A percentile compares a stretch with the other conserved stretches of the same genome.
phyloP scores from a whole-genome alignment of 2,888 invertebrate genomes.

The Nipponacmea schrenckii region DNA sequence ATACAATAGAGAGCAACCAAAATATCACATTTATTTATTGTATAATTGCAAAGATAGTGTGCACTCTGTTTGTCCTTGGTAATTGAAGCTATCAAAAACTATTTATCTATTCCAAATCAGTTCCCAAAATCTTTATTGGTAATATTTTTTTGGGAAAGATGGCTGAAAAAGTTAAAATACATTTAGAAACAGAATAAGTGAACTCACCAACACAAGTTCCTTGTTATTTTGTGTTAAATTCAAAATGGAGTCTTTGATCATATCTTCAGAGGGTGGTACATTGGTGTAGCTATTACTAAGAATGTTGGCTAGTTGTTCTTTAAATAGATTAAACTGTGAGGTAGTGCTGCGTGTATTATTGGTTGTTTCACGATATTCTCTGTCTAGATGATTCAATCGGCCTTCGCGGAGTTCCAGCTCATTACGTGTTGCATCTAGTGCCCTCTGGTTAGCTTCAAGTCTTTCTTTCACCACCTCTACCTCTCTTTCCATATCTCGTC shows the following conservation, averaged over 20 bases:
- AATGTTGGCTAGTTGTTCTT: slow-evolving; percentile 58
- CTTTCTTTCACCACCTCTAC: slow-evolving; percentile 53
- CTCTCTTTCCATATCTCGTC: slow-evolving; percentile 57
- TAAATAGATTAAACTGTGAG: slow-evolving; percentile 51
- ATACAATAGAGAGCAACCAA: too few relatives aligned
- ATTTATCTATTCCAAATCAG: too few relatives aligned
- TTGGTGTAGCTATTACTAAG: slow-evolving; percentile 47
- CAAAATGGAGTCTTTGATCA: slow-evolving; percentile 54
- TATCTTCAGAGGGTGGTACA: slow-evolving; percentile 56
- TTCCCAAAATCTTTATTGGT: too few relatives aligned
- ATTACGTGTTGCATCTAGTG: slow-evolving; percentile 48
- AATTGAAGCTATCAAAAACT: too few relatives aligned
- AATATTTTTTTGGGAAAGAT: too few relatives aligned
- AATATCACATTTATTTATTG: too few relatives aligned
- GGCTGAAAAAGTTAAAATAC: too few relatives aligned
- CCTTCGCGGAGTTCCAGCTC: slow-evolving; percentile 55
- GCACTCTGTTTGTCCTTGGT: too few relatives aligned
- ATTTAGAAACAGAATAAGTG: background rate
- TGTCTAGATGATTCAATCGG: slow-evolving; percentile 42
- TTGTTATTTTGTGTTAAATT: slow-evolving; percentile 40
- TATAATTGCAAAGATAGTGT: too few relatives aligned
- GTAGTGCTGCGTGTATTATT: slow-evolving; percentile 41
- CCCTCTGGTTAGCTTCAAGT: slow-evolving; percentile 53
- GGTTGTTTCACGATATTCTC: slow-evolving; percentile 38
- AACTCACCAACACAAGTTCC: slow-evolving; percentile 56